phyloP scores from a whole-genome alignment of 2,888 invertebrate species.

The Folsomia manolachei region DNA sequence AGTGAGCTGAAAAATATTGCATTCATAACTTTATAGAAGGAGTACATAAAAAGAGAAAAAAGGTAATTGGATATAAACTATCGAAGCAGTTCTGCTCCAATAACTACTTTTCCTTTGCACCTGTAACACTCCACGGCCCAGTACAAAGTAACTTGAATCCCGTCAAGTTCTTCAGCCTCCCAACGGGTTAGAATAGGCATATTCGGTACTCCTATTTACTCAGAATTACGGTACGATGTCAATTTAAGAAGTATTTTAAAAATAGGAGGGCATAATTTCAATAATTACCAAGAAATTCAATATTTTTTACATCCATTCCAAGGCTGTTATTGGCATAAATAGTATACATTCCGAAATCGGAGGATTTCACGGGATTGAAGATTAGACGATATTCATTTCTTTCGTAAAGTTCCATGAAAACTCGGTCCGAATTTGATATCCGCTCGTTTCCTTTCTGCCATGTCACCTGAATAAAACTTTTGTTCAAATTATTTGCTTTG shows the following conservation, averaged over 20 bases:
- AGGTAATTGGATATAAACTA: too few relatives aligned
- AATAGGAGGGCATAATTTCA: background rate
- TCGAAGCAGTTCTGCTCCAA: too few relatives aligned
- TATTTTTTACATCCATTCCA: conserved; percentile 66
- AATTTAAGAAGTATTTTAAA: background rate
- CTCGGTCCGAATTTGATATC: conserved; percentile 52
- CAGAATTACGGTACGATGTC: background rate
- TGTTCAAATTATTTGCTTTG: too few relatives aligned
- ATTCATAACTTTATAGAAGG: too few relatives aligned
- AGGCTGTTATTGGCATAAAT: conserved; percentile 73
- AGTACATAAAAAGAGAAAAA: background rate
- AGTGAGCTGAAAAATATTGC: conserved; percentile 67
- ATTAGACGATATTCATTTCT: conserved; percentile 64
- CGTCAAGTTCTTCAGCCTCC: conserved; percentile 37
- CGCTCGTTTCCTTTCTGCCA: conserved; percentile 41
- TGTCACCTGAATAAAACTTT: conserved; percentile 41
- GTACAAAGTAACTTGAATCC: conserved; percentile 63
- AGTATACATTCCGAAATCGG: conserved; percentile 74
- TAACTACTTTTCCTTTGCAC: background rate
- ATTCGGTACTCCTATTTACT: conserved; percentile 63
- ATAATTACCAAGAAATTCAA: conserved; percentile 68
- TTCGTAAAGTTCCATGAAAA: conserved; percentile 59
- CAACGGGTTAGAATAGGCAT: conserved; percentile 64
- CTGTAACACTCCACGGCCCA: conserved; percentile 80
- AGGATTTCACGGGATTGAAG: conserved; percentile 65